phyloP scores from a whole-genome alignment of 2,888 invertebrate species.

The Drosophila antonietae region DNA sequence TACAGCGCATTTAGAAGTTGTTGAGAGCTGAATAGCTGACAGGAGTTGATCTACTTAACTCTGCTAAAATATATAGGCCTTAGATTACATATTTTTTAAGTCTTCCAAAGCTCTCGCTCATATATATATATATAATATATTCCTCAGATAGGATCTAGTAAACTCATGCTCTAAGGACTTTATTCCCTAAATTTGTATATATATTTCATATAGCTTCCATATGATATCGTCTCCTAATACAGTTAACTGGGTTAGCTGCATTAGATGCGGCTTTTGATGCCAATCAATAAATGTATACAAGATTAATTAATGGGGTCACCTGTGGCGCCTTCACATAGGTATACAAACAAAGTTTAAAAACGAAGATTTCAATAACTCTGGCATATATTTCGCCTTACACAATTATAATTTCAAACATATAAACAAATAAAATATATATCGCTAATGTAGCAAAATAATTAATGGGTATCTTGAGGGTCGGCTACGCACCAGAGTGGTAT shows the following conservation, averaged over 20 bases:
- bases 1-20: not conserved
- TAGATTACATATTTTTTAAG: too few species aligned
- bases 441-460: not conserved
- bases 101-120: too few species aligned
- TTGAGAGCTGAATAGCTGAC: not conserved
- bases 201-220: not conserved
- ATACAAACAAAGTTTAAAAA: not conserved
- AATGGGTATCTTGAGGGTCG: not conserved
- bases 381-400: not conserved
- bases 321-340: not conserved
- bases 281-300: constrained; percentile 1
- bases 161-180: not conserved
- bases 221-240: not conserved
- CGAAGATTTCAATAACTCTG: not conserved
- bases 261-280: not conserved
- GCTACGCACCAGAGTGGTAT: constrained; percentile 50
- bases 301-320: not conserved
- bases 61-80: not conserved
- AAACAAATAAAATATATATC: not conserved
- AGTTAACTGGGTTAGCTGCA: not conserved
- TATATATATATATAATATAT: too few species aligned
- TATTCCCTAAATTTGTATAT: not conserved
- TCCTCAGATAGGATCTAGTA: not conserved
- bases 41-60: not conserved
- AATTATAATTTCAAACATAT: not conserved